Evolutionary conservation across 1,140 invertebrate species (phyloP), one percentile per base, ranked within the genome.

Genomic region (Pinna nobilis): DNA sequence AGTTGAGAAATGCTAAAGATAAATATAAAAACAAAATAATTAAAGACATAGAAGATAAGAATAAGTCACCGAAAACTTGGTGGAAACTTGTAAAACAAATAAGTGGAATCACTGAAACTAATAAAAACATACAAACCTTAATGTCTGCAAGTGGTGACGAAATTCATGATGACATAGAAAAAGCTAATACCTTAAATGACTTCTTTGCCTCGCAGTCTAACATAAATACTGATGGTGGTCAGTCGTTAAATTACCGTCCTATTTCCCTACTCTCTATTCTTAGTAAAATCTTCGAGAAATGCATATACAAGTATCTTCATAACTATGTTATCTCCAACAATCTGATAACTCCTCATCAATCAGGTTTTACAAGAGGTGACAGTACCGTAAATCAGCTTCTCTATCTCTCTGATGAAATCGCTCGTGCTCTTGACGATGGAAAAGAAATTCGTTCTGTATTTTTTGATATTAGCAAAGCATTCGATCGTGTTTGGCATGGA

Each of bases 201-300:
- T 53, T 35, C 32, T 66, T 66, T 66, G 32, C 64, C 3, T 37
- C 28, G 39, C 47, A 50, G 5, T 51, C 47, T 37, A 55, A 53
- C 11, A 55, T 55, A 25, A 18, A 3, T 44, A 32, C 47, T 30
- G 53, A 55, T 25, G n/a, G 18, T n/a, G 30, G 18, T n/a, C 9
- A 66, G 32, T 30, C 49, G 13, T 15, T 30, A 18, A 67, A 67
- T 50, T 67, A 67, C 37, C 6, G 30, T 35, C 70, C 35, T 59
- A 44, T 67, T 6, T 53, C 49, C 32, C 39, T 72, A 28, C 25
- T 57, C n/a, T 28, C 18, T 25, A n/a, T 35, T 39, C 18, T 68
- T 23, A 28, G 33, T 28, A 71, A 71, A 64, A 30, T 61, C n/a
- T n/a, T n/a, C n/a, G n/a, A n/a, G n/a, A n/a, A n/a, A n/a, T n/a